Evolutionary conservation across 2,113 vertebrate species (phyloP).

Genomic region (Phalacrocorax pelagicus): DNA sequence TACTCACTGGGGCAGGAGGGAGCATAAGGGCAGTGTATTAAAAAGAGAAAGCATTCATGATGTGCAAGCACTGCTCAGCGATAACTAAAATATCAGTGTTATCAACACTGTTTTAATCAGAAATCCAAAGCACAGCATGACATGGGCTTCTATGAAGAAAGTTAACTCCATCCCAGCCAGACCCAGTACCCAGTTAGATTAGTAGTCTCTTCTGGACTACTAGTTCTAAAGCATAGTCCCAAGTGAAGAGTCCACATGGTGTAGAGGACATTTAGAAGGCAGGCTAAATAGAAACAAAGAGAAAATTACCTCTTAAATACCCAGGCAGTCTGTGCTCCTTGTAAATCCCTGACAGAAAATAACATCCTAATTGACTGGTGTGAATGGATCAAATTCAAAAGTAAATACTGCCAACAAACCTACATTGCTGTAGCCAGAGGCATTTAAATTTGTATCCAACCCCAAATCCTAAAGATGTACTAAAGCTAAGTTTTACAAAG

Average conservation of each 20-base stretch:
- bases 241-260: neutral
- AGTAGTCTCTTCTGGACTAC: neutral
- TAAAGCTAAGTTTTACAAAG: neutral
- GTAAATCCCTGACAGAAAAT: neutral
- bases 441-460: neutral
- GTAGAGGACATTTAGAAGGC: neutral
- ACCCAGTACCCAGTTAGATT: neutral
- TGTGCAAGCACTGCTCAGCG: neutral
- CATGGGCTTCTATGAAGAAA: neutral
- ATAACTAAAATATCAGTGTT: neutral
- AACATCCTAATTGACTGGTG: neutral
- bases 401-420: neutral
- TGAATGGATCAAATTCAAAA: neutral
- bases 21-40: neutral
- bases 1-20: neutral
- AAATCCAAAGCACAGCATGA: neutral
- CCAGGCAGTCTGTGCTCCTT: neutral
- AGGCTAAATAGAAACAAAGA: neutral
- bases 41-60: neutral
- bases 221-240: neutral
- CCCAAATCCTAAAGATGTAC: neutral
- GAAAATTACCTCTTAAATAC: neutral
- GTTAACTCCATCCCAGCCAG: neutral
- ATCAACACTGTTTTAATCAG: neutral
- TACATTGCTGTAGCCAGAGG: neutral